Evolutionary conservation across 2,888 invertebrate genomes (phyloP).

Genomic region (Cremastobaeus sp.): DNA sequence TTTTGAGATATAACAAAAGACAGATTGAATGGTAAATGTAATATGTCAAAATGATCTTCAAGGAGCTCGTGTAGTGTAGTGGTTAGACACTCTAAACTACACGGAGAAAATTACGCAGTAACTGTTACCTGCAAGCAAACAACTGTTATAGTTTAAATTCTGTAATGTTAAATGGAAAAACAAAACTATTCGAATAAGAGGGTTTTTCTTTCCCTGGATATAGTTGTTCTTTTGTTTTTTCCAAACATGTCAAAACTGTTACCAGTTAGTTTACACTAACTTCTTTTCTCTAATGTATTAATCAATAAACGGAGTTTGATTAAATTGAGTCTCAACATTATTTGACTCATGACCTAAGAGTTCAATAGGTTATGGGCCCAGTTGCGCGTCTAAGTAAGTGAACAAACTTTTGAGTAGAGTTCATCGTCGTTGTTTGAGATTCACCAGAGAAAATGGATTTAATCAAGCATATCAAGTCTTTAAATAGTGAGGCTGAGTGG

Average conservation of each 20-base stretch:
- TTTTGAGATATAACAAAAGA: too few species aligned
- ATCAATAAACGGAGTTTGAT: slow-evolving; percentile 2
- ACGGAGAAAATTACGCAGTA: too few species aligned
- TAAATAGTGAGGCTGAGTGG: slow-evolving; percentile 66
- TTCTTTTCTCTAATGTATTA: neutral
- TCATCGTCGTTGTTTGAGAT: slow-evolving; percentile 6
- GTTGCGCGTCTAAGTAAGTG: slow-evolving; percentile 4
- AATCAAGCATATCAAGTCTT: slow-evolving; percentile 63
- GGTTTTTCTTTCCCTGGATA: neutral
- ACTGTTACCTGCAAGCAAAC: too few species aligned
- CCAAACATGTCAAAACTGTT: neutral
- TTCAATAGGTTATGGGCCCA: slow-evolving; percentile 7
- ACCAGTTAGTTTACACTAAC: neutral
- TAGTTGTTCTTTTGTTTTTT: neutral
- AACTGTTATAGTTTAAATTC: neutral
- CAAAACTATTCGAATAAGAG: neutral
- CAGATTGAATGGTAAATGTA: too few species aligned
- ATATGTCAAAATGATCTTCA: too few species aligned
- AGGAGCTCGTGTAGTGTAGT: too few species aligned
- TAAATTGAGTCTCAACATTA: slow-evolving; percentile 1
- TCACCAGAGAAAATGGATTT: slow-evolving; percentile 60
- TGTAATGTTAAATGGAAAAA: neutral
- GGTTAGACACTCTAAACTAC: too few species aligned
- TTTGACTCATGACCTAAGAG: neutral
- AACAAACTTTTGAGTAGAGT: slow-evolving; percentile 3